A percentile compares a stretch with the other conserved stretches of the same genome.
Evolutionary conservation across 1,140 invertebrate genomes (phyloP).

Genomic region (Oscheius sp.): DNA sequence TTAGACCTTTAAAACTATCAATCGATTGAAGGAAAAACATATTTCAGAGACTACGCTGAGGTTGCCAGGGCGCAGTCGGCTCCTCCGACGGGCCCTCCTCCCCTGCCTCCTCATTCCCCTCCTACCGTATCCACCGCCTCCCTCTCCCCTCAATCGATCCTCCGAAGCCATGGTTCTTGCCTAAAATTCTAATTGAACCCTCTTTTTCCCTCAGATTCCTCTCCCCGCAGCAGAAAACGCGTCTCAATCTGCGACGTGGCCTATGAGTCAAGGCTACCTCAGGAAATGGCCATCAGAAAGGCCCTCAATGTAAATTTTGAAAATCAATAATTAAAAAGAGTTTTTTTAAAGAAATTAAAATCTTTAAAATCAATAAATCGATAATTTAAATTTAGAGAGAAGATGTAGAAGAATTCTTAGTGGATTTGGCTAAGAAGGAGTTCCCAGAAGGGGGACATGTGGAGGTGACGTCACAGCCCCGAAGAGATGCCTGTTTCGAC

Average conservation of each 20-base stretch:
- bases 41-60: not conserved
- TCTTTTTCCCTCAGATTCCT: not conserved
- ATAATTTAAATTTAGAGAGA: not conserved
- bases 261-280: not conserved
- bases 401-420: conserved; percentile 1
- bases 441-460: conserved; percentile 3
- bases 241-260: conserved; percentile 1
- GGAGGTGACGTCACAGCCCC: not conserved
- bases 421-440: not conserved
- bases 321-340: too few relatives aligned
- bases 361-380: not conserved
- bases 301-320: not conserved
- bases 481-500: not conserved
- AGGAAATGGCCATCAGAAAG: not conserved
- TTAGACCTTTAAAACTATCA: too few relatives aligned
- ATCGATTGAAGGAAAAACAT: not conserved
- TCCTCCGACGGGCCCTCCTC: not conserved
- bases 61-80: not conserved
- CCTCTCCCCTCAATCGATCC: not conserved
- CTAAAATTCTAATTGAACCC: not conserved
- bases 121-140: not conserved
- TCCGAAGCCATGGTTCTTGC: not conserved
- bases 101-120: not conserved
- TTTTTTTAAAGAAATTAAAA: too few relatives aligned
- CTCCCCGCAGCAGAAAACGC: not conserved